Base-by-base conservation (phyloP, 1,140 invertebrate species). In the Dreissena rostriformis region DNA sequence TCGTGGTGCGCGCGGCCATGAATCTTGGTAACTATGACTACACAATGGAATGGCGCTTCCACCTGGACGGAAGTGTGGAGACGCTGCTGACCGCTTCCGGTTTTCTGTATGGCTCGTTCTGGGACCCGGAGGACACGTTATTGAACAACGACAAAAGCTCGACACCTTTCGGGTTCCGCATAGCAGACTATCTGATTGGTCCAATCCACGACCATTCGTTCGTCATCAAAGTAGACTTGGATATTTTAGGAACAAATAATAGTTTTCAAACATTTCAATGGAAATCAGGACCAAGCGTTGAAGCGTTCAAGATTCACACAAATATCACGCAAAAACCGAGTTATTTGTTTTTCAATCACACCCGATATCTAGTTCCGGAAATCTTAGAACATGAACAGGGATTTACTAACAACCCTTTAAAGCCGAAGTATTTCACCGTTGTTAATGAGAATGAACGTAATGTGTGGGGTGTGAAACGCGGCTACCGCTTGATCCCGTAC, bases 1-100 rank as follows among this genome's bases (percentile, higher is more conserved):
- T 84, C 1, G 73, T 84, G 1, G 52, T 84, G n/a, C 72, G 82
- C n/a, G 65, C 68, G 12, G 17, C 82, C 26, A 72, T 84, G 67
- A 84, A 78, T 57, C 82, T 84, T 53, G 82, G 82, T 14, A 84
- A 84, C 53, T 84, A 84, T 53, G 82, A 84, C 55, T 84, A 84
- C 65, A 26, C 75, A 17, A 22, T 84, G 15, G 82, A 84, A 52
- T 84, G 65, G 53, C 65, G 61, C 19, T 84, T 84, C 53, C 52
- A 63, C 28, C 55, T 77, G 11, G 68, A 72, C 28, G 82, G 82
- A 15, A 26, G 5, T n/a, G 29, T 84, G 51, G 73, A 84, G 63
- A 78, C 75, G 24, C 63, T 77, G 5, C 52, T 84, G 26, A 39
- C 65, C 4, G 82, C 82, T 72, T 77, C 82, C 67, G 82, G 82